phyloP scores from a whole-genome alignment of 2,888 invertebrate species.

The Dynastes hyllus region DNA sequence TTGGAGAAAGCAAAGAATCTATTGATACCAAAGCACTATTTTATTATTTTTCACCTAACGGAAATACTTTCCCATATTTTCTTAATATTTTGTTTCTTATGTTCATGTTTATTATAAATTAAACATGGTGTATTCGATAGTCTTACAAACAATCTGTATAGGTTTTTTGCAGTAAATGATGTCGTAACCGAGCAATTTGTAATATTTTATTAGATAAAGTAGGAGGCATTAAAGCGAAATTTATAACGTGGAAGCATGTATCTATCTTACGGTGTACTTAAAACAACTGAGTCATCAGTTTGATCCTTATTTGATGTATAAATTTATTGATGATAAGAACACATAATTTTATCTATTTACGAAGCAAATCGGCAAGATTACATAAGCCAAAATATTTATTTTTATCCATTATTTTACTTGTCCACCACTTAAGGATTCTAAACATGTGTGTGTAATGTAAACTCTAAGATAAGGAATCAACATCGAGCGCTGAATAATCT shows the following conservation, averaged over 20 bases:
- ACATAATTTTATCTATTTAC: constrained; percentile 1
- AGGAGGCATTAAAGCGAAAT: too few species aligned
- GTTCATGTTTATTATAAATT: too few species aligned
- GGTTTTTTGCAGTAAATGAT: not conserved
- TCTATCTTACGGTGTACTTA: not conserved
- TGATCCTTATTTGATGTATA: constrained; percentile 10
- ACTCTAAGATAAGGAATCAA: not conserved
- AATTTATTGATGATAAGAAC: not conserved
- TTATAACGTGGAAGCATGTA: not conserved
- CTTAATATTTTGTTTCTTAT: too few species aligned
- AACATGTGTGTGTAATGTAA: not conserved
- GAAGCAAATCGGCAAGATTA: constrained; percentile 22
- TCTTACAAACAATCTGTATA: too few species aligned
- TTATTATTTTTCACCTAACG: too few species aligned
- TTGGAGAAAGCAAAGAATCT: too few species aligned
- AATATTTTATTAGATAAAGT: not conserved
- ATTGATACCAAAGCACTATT: too few species aligned
- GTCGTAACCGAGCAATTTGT: not conserved
- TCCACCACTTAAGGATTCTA: not conserved
- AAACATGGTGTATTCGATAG: too few species aligned
- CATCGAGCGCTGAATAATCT: not conserved
- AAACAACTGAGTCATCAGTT: constrained; percentile 1
- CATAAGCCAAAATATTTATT: constrained; percentile 33
- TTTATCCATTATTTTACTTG: not conserved
- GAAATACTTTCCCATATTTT: too few species aligned